phyloP scores from a whole-genome alignment of 2,113 vertebrate species.

The Syrmaticus mikado region DNA sequence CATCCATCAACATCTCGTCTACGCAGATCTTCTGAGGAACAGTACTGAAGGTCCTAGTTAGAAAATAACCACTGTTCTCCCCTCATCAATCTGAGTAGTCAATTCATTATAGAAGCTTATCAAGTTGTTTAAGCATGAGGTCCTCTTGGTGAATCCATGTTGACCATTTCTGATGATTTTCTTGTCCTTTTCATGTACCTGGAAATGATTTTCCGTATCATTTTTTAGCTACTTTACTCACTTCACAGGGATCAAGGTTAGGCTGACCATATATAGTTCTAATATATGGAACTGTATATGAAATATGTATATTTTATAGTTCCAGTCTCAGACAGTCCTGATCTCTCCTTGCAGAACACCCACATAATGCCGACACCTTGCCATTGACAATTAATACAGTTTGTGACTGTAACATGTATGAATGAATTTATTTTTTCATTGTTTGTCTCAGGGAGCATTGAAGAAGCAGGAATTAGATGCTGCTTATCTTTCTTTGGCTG shows the following conservation, averaged over 20 bases:
- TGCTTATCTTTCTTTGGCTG: not conserved
- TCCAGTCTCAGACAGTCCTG: not conserved
- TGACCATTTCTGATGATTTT: not conserved
- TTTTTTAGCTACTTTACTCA: too few species aligned
- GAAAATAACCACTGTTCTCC: fast-evolving
- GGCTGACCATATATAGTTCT: too few species aligned
- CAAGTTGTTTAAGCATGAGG: not conserved
- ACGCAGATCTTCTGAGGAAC: not conserved
- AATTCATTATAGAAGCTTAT: not conserved
- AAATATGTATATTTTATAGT: too few species aligned
- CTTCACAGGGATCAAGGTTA: too few species aligned
- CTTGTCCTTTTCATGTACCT: not conserved
- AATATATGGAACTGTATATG: too few species aligned
- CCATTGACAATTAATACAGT: not conserved
- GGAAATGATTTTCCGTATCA: not conserved
- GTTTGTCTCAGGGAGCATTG: not conserved
- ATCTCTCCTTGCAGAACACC: not conserved
- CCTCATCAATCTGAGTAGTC: not conserved
- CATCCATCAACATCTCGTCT: not conserved
- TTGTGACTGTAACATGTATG: not conserved
- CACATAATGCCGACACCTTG: not conserved
- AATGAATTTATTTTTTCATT: not conserved
- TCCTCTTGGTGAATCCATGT: not conserved
- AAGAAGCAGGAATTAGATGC: not conserved
- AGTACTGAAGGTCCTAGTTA: not conserved